A percentile compares a stretch with the other conserved stretches of the same genome.
Conservation (phyloP, 2,888 invertebrate species). For the Chaetogeoica ovagalla region DNA sequence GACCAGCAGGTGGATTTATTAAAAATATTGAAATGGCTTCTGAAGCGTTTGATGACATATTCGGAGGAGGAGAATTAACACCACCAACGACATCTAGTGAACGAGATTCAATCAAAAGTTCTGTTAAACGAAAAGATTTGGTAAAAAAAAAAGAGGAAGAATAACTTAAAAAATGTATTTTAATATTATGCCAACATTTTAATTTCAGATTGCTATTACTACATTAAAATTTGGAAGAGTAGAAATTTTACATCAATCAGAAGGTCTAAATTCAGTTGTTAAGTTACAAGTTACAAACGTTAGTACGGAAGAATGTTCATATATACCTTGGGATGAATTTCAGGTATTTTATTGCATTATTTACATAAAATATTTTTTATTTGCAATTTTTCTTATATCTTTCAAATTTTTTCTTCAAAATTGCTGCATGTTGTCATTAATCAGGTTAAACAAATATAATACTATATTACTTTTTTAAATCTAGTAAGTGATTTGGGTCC, state of each 20-base stretch:
- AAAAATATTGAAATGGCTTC: slow-evolving; percentile 72
- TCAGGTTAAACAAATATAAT: slow-evolving; percentile 3
- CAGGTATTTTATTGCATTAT: slow-evolving; percentile 68
- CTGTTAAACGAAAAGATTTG: slow-evolving; percentile 76
- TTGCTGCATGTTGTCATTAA: slow-evolving; percentile 50
- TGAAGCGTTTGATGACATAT: slow-evolving; percentile 75
- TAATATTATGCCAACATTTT: slow-evolving; percentile 1
- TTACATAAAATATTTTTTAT: slow-evolving; percentile 45
- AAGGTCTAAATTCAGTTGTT: slow-evolving; percentile 69
- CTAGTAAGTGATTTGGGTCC: not conserved
- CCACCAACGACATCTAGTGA: slow-evolving; percentile 80
- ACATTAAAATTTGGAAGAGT: slow-evolving; percentile 74
- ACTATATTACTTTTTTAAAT: slow-evolving; percentile 10
- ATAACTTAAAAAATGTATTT: not conserved
- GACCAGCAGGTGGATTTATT: slow-evolving; percentile 25
- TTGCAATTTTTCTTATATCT: slow-evolving; percentile 30
- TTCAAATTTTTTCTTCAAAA: slow-evolving; percentile 34
- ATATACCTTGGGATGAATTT: slow-evolving; percentile 92
- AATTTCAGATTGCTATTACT: slow-evolving; percentile 63
- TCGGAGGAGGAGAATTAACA: slow-evolving; percentile 60
- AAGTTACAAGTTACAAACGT: slow-evolving; percentile 73
- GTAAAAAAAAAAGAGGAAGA: slow-evolving; percentile 64
- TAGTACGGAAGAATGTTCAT: slow-evolving; percentile 78
- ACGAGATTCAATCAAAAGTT: slow-evolving; percentile 74
- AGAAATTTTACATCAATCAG: slow-evolving; percentile 73